Evolutionary conservation across 1,140 invertebrate genomes (phyloP), one percentile per base, ranked within the genome.

Genomic region (Megathymus violae): DNA sequence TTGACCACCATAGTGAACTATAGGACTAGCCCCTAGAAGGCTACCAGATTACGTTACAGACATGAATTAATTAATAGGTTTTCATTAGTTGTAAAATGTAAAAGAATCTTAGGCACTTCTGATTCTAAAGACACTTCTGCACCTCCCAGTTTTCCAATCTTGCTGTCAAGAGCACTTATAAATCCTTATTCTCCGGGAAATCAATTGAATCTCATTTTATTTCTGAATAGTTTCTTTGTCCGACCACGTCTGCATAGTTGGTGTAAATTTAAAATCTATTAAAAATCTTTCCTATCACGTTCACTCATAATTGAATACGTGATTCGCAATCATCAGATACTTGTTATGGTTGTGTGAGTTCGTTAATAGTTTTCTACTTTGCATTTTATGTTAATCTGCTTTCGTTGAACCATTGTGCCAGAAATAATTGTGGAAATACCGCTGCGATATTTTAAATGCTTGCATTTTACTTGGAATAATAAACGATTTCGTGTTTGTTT

Each of bases 301-400:
- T 11, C 50, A 17, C 44, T 60, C 44, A 46, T 76, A 76, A 77
- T 80, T 71, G 76, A 78, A 74, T 71, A 81, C 74, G 70, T 78
- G 75, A 71, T 59, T 67, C 27, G 63, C 60, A 69, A 78, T 69
- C 66, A 67, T 66, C 64, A 67, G 69, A 38, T 74, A 74, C 71
- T 78, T 76, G 72, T 65, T 52, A 79, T 50, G 59, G 62, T 62
- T 68, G 52, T 72, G 63, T 59, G 66, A 69, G 65, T 63, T 70
- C 69, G 69, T 81, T 77, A 56, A 66, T 77, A 76, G 75, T 77
- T 68, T 50, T 47, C 62, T 48, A 64, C 60, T 84, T 76, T 78
- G 79, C 79, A 84, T 80, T 78, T 83, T 78, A 83, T 83, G 70
- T 52, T 59, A 65, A 65, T 65, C 46, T 50, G 47, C 47, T 11